phyloP scores from a whole-genome alignment of 1,140 invertebrate genomes.

The Tetragnatha versicolor region DNA sequence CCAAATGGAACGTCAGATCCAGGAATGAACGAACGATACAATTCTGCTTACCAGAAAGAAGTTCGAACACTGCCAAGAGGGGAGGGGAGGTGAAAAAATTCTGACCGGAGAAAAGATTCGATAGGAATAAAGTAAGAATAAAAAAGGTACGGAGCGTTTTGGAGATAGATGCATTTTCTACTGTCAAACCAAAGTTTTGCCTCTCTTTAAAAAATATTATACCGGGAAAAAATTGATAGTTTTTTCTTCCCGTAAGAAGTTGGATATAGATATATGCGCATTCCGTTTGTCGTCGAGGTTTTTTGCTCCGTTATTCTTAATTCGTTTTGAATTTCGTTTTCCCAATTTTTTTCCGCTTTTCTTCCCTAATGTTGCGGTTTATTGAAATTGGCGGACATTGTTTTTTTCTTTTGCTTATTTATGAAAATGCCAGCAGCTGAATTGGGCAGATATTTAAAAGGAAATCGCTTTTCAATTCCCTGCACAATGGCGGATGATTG shows the following conservation, averaged over 20 bases:
- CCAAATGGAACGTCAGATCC: constrained; percentile 45
- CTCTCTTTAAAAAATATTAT: constrained; percentile 51
- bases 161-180: constrained; percentile 48
- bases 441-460: constrained; percentile 46
- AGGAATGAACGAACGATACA: constrained; percentile 43
- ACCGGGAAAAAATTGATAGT: constrained; percentile 12
- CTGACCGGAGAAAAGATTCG: constrained; percentile 19
- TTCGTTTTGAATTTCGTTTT: constrained; percentile 36
- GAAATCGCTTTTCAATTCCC: constrained; percentile 34
- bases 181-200: constrained; percentile 50
- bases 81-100: neutral
- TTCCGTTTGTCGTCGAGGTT: constrained; percentile 13
- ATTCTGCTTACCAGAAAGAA: constrained; percentile 36
- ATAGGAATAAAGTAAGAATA: constrained; percentile 33
- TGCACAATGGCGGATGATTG: constrained; percentile 16
- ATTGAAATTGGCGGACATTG: constrained; percentile 45
- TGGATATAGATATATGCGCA: constrained; percentile 14
- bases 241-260: neutral
- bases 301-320: constrained; percentile 23
- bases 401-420: constrained; percentile 11
- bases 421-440: constrained; percentile 48
- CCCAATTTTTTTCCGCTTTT: neutral
- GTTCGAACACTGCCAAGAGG: constrained; percentile 20
- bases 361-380: constrained; percentile 37
- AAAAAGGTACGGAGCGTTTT: constrained; percentile 15